Conservation (phyloP, 2,113 vertebrate species). For the Pelmatolapia mariae region DNA sequence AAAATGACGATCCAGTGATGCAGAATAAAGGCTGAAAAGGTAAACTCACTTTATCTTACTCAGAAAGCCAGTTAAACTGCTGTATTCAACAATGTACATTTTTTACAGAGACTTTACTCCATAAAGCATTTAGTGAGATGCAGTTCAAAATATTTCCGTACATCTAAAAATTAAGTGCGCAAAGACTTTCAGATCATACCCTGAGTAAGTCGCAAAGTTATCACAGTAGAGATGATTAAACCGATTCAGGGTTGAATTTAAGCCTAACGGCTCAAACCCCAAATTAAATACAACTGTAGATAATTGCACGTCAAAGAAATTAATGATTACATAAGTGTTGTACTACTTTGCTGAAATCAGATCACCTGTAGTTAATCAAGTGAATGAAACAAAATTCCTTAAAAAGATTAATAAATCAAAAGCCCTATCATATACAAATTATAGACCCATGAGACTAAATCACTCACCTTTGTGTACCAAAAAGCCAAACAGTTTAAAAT, state of each 20-base stretch:
- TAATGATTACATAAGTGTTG: background rate
- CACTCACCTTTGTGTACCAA: conserved; percentile 42
- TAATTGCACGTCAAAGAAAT: background rate
- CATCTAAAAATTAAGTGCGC: background rate
- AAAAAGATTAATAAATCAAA: background rate
- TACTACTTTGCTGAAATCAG: background rate
- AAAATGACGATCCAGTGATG: background rate
- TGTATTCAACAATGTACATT: background rate
- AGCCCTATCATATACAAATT: background rate
- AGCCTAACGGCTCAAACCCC: background rate
- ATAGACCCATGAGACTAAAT: background rate
- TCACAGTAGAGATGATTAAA: background rate
- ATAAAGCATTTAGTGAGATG: background rate
- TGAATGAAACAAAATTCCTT: background rate
- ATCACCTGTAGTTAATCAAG: background rate
- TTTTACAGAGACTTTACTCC: background rate
- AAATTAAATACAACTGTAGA: background rate
- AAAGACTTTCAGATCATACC: background rate
- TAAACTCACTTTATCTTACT: background rate
- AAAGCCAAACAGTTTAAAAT: background rate
- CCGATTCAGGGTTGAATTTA: background rate
- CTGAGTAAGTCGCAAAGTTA: background rate
- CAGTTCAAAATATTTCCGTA: background rate
- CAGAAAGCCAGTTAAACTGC: background rate
- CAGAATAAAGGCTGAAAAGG: background rate